Conservation (phyloP, 1,140 invertebrate genomes). For the Drosophila bipectinata region DNA sequence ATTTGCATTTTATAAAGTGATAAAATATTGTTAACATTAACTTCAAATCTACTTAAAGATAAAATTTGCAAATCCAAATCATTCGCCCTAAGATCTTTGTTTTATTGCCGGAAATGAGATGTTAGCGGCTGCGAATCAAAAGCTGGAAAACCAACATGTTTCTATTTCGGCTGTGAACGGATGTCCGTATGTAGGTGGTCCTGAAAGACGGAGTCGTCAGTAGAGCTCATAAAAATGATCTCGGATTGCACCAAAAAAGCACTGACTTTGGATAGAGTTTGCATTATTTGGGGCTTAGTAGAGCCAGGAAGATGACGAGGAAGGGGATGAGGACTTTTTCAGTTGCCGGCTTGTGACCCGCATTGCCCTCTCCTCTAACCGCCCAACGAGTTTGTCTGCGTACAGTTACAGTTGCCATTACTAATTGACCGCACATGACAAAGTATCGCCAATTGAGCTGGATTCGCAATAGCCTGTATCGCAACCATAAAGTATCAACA, state of each 20-base stretch:
- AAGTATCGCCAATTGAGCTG: slow-evolving; percentile 58
- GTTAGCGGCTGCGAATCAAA: slow-evolving; percentile 72
- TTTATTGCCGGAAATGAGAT: slow-evolving; percentile 33
- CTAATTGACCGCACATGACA: slow-evolving; percentile 78
- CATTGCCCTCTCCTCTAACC: slow-evolving; percentile 32
- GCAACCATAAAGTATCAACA: slow-evolving; percentile 25
- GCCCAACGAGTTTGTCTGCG: slow-evolving; percentile 48
- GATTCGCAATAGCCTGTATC: slow-evolving; percentile 16
- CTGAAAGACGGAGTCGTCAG: slow-evolving; percentile 56
- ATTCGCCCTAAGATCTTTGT: no score
- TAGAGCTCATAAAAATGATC: slow-evolving; percentile 73
- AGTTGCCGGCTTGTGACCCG: background rate
- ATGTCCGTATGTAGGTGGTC: background rate
- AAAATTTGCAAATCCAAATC: background rate
- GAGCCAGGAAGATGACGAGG: background rate
- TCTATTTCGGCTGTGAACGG: slow-evolving; percentile 75
- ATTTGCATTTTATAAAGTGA: no score
- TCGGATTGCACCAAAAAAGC: slow-evolving; percentile 55
- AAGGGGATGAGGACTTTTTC: slow-evolving; percentile 7
- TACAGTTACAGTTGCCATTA: slow-evolving; percentile 42
- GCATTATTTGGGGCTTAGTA: slow-evolving; percentile 31
- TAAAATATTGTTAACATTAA: no score
- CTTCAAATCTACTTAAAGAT: no score
- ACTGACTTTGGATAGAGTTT: slow-evolving; percentile 19
- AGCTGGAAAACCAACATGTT: slow-evolving; percentile 80